These are phyloP conservation scores for Bactericera cockerelli DNA, from an alignment of 1,140 invertebrate genomes.

Conservation along the genomic window DNA sequence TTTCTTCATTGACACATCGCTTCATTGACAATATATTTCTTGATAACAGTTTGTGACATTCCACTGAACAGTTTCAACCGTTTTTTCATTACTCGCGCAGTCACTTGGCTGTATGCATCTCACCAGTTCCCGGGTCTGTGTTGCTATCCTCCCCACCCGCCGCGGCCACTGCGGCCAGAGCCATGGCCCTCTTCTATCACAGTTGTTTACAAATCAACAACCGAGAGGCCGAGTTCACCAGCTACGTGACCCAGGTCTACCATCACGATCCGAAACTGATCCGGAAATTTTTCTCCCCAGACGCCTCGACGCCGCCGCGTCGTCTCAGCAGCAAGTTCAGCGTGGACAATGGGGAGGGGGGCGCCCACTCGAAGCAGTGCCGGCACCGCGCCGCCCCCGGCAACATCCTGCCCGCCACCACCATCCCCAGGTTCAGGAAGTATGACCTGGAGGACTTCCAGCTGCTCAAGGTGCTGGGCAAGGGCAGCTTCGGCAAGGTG, in stretches of 20 bases:
- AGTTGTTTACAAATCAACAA: neutral
- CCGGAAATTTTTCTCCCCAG: neutral
- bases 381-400: neutral
- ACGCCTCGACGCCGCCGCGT: constrained; percentile 16
- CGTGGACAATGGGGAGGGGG: constrained; percentile 11
- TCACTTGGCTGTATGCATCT: no score
- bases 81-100: no score
- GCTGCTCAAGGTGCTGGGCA: constrained; percentile 87
- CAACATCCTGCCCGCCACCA: constrained; percentile 57
- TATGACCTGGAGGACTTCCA: constrained; percentile 81
- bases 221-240: neutral
- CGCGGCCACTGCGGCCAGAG: no score
- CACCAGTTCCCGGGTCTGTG: no score
- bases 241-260: neutral
- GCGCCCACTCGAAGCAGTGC: neutral
- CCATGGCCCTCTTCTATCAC: neutral
- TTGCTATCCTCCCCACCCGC: no score
- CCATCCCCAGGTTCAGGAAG: constrained; percentile 71
- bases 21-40: no score
- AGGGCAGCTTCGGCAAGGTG: constrained; percentile 94
- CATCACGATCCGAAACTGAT: neutral
- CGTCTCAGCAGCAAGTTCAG: constrained; percentile 17
- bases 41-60: no score
- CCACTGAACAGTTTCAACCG: no score
- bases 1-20: no score